Evolutionary conservation across 2,888 invertebrate species (phyloP), one percentile per base, ranked within the genome.

Genomic region (Nemotelus nigrinus): DNA sequence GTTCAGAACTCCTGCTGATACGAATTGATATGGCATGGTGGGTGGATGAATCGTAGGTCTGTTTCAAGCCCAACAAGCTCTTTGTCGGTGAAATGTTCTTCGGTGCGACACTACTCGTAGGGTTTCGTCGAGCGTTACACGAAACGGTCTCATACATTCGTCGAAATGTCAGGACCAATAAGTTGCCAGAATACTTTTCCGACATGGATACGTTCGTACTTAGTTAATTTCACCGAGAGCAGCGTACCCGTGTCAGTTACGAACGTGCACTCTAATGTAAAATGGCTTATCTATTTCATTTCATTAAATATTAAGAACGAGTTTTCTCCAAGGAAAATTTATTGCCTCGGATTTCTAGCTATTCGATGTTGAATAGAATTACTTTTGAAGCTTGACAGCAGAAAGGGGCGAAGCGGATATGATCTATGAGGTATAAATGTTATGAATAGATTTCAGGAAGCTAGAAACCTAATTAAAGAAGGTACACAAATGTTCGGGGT

Each of bases 1-100:
- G 77, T 68, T 78, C 77, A 72, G 76, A 72, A 76, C 78, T 77
- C 78, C 68, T 71, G 65, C 72, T 78, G 78, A 76, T 74, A 63
- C 6, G 48, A 48, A 72, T 70, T 60, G 74, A 74, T 74, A 60
- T 57, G 58, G 41, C 43, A 48, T 41, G 48, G n/a, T 25, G 25
- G 25, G 25, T 25, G 25, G 25, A 25, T n/a, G 60, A 74, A 74
- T 60, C 39, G n/a, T 63, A 63, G 41, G 63, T 74, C 48, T 43
- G 63, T 43, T 63, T 63, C 2, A 25, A 25, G 25, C 41, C 39
- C 4, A 43, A 1, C 41, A 63, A 41, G 25, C 25, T 25, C 25
- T 25, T 25, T 25, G 25, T 25, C 25, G 25, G 1, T 25, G 25
- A 25, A 25, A 25, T 25, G 25, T 25, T 25, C 25, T 25, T 25